A percentile compares a stretch with the other conserved stretches of the same genome.
These are phyloP conservation scores for Psittacula cyanocephala DNA, from an alignment of 2,113 vertebrate species.

Conservation along the genomic window DNA sequence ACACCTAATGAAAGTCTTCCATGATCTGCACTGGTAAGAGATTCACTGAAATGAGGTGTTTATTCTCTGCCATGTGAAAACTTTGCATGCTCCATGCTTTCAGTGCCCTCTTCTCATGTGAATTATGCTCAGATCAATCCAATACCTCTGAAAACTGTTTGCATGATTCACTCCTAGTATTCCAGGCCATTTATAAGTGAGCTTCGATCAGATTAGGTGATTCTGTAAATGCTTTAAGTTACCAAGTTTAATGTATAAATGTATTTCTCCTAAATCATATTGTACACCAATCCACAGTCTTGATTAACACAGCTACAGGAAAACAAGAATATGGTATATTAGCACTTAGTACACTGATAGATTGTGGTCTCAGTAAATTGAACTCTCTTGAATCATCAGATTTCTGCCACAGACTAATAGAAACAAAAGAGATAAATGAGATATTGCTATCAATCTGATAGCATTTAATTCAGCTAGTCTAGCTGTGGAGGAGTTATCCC, in stretches of 20 bases:
- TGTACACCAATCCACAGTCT: neutral
- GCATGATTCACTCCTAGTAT: neutral
- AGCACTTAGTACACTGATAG: neutral
- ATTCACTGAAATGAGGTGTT: neutral
- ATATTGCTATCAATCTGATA: neutral
- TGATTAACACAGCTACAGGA: neutral
- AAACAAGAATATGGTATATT: rapidly evolving
- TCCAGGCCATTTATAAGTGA: neutral
- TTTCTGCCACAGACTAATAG: neutral
- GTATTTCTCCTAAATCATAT: neutral
- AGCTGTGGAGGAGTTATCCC: neutral
- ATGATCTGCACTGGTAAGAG: neutral
- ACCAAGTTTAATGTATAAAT: neutral
- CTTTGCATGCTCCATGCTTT: neutral
- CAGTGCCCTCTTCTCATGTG: neutral
- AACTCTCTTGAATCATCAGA: neutral
- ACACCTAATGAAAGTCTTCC: neutral
- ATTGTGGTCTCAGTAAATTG: neutral
- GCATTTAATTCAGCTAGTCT: neutral
- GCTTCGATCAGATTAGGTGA: neutral
- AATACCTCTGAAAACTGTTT: neutral
- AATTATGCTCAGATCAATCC: neutral
- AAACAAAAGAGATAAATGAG: neutral
- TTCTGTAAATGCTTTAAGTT: neutral
- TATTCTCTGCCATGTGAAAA: neutral